phyloP scores from a whole-genome alignment of 2,797 vertebrate genomes.

The Dendrocincla tyrannina region DNA sequence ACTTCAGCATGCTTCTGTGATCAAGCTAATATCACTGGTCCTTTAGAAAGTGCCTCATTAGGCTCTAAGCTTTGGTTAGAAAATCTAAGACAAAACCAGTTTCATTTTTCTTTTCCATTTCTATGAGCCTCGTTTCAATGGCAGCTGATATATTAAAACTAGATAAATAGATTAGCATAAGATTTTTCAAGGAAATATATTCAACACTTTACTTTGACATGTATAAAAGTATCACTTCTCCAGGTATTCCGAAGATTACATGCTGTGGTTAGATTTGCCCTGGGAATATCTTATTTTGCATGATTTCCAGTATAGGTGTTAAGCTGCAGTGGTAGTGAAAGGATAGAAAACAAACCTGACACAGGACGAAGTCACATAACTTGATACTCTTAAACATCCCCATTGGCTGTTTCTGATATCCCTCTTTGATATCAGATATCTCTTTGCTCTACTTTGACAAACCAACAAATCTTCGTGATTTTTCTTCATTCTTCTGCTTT shows the following conservation, averaged over 20 bases:
- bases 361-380: neutral
- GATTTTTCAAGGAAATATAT: rapidly evolving
- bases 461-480: neutral
- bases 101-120: neutral
- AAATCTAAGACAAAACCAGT: neutral
- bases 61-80: neutral
- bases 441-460: neutral
- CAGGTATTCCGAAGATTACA: neutral
- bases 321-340: neutral
- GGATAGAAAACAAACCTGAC: neutral
- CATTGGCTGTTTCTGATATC: neutral
- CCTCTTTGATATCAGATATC: neutral
- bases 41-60: neutral
- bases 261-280: neutral
- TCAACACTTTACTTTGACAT: neutral
- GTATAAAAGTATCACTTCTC: neutral
- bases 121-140: neutral
- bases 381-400: neutral
- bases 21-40: rapidly evolving
- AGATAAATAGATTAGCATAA: neutral
- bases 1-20: neutral
- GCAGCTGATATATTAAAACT: neutral
- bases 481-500: neutral
- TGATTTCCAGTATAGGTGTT: neutral
- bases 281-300: neutral